These are phyloP conservation scores for Isaurus tuberculatus DNA, from an alignment of 92 coral and sea anemone species.

Conservation along the genomic window DNA sequence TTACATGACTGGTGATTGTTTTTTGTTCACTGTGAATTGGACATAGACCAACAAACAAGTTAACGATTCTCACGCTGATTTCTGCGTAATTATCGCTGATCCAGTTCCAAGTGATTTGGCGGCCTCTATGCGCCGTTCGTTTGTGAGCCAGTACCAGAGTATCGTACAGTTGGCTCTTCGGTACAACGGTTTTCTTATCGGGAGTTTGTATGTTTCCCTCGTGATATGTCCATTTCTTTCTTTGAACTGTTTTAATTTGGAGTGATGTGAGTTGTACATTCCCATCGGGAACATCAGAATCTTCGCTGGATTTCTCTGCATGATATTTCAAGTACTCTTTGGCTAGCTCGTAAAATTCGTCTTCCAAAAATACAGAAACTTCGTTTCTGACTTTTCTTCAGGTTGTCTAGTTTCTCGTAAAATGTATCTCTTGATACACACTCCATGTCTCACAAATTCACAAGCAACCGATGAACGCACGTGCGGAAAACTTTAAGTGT, in stretches of 20 bases:
- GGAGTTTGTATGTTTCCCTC: conserved; percentile 43
- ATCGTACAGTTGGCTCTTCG: conserved; percentile 48
- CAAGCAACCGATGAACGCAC: not conserved
- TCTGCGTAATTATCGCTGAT: conserved; percentile 50
- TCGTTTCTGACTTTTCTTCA: conserved; percentile 51
- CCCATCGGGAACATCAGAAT: conserved; percentile 6
- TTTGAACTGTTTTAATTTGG: conserved; percentile 36
- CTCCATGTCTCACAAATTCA: conserved; percentile 23
- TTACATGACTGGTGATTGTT: conserved; percentile 51
- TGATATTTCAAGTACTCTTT: conserved; percentile 42
- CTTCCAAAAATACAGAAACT: conserved; percentile 51
- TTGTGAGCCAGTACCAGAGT: conserved; percentile 56
- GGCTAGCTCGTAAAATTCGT: conserved; percentile 47
- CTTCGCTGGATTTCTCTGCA: conserved; percentile 40
- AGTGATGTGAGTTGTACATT: conserved; percentile 22
- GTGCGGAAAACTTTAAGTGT: not conserved
- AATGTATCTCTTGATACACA: conserved; percentile 27
- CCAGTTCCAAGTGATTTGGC: conserved; percentile 61
- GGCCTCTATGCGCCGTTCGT: conserved; percentile 50
- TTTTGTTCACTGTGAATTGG: conserved; percentile 50
- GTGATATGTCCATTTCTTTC: conserved; percentile 39
- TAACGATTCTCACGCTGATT: too few species aligned
- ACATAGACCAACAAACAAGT: conserved; percentile 33
- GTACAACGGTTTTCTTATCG: conserved; percentile 48
- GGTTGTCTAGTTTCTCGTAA: conserved; percentile 24